Conservation (phyloP, 2,888 invertebrate genomes). For the Eledona agricola region DNA sequence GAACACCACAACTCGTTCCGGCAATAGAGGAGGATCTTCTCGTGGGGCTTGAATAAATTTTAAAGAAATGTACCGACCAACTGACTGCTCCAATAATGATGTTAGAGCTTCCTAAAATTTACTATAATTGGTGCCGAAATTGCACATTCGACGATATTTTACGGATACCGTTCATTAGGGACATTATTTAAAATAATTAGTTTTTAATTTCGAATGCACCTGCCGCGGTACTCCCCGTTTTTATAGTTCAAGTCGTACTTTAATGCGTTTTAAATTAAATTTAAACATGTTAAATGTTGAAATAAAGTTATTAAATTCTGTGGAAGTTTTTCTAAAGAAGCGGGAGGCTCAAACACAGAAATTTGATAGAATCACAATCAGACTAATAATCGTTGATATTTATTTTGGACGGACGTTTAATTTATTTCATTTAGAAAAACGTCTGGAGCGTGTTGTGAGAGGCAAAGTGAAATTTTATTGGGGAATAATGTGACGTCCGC, state of each 20-base stretch:
- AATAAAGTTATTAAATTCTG: too few species aligned
- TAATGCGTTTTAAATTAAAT: too few species aligned
- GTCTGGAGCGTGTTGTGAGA: too few species aligned
- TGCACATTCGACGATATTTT: slow-evolving; percentile 11
- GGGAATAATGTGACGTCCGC: slow-evolving; percentile 6
- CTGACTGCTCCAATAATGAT: slow-evolving; percentile 13
- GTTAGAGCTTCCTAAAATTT: slow-evolving; percentile 18
- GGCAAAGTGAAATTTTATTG: slow-evolving; percentile 16
- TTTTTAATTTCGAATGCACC: slow-evolving; percentile 10
- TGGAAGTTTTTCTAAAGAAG: too few species aligned
- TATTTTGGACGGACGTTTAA: too few species aligned
- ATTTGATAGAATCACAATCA: too few species aligned
- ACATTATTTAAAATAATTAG: slow-evolving; percentile 21
- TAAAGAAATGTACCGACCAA: slow-evolving; percentile 12
- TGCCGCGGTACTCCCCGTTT: too few species aligned
- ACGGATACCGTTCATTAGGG: slow-evolving; percentile 14
- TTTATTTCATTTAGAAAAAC: too few species aligned
- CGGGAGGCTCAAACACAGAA: too few species aligned
- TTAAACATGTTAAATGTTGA: too few species aligned
- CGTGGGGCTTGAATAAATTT: slow-evolving; percentile 23
- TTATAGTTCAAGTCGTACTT: too few species aligned
- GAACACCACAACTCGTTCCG: slow-evolving; percentile 7
- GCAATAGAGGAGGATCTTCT: slow-evolving; percentile 18
- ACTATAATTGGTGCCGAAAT: slow-evolving; percentile 8
- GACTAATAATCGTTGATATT: too few species aligned